A percentile compares a stretch with the other conserved stretches of the same genome.
Evolutionary conservation across 2,113 vertebrate genomes (phyloP).

Genomic region (Tonatia bakeri): DNA sequence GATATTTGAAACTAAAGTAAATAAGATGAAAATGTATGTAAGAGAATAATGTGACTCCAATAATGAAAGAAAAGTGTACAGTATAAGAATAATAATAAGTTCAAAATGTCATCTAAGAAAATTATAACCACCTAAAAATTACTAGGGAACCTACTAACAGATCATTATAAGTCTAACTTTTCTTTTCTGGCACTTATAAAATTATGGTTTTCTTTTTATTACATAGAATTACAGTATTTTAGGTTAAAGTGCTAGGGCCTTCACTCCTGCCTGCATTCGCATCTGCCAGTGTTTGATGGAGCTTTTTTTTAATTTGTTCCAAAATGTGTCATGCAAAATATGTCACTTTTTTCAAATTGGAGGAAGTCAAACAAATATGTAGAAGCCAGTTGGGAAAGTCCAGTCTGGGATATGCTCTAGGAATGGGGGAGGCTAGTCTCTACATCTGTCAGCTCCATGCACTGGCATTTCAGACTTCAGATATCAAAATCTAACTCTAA

Average conservation of each 20-base stretch:
- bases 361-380: not conserved
- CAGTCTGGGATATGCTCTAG: not conserved
- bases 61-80: not conserved
- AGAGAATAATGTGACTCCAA: not conserved
- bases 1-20: not conserved
- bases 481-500: not conserved
- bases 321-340: constrained; percentile 9
- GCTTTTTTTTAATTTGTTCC: not conserved
- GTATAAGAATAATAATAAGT: not conserved
- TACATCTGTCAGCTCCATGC: not conserved
- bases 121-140: constrained; percentile 6
- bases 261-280: not conserved
- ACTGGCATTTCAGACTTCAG: not conserved
- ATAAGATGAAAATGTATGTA: not conserved
- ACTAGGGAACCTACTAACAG: not conserved
- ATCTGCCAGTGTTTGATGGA: not conserved
- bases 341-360: not conserved
- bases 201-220: not conserved
- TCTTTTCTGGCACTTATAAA: not conserved
- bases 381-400: not conserved
- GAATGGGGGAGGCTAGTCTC: not conserved
- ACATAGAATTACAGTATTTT: not conserved
- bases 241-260: not conserved
- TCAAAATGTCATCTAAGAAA: not conserved
- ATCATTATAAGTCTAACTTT: not conserved